phyloP scores from a whole-genome alignment of 1,140 invertebrate genomes.

The Drosophila navojoa region DNA sequence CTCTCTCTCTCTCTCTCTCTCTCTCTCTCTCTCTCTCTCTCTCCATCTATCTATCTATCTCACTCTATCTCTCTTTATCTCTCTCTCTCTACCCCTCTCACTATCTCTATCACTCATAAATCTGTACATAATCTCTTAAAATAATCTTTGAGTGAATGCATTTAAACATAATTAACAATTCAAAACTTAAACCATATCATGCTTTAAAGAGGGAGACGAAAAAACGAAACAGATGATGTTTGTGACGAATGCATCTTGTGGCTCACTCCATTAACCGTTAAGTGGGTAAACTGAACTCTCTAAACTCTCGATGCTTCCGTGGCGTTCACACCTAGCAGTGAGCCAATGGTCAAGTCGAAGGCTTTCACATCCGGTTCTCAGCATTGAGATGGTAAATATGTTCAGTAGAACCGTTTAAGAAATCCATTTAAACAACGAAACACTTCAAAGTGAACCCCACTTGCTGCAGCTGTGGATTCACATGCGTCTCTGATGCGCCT shows the following conservation, averaged over 20 bases:
- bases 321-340: constrained; percentile 37
- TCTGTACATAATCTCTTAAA: too few species aligned
- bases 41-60: too few species aligned
- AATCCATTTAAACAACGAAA: constrained; percentile 80
- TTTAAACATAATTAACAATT: constrained; percentile 3
- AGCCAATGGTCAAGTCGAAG: constrained; percentile 48
- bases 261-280: constrained; percentile 23
- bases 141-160: too few species aligned
- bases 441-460: constrained; percentile 71
- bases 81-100: too few species aligned
- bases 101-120: too few species aligned
- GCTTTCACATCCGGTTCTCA: constrained; percentile 75
- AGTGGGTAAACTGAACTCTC: constrained; percentile 10
- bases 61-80: too few species aligned
- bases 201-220: neutral
- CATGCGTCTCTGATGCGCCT: too few species aligned
- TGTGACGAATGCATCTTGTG: neutral
- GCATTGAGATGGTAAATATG: constrained; percentile 53
- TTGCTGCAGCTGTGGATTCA: constrained; percentile 11
- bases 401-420: constrained; percentile 81
- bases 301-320: constrained; percentile 15
- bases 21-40: too few species aligned
- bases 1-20: too few species aligned
- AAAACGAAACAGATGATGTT: neutral
- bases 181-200: neutral